Conservation (phyloP, 2,797 vertebrate genomes). For the Danio choprae region DNA sequence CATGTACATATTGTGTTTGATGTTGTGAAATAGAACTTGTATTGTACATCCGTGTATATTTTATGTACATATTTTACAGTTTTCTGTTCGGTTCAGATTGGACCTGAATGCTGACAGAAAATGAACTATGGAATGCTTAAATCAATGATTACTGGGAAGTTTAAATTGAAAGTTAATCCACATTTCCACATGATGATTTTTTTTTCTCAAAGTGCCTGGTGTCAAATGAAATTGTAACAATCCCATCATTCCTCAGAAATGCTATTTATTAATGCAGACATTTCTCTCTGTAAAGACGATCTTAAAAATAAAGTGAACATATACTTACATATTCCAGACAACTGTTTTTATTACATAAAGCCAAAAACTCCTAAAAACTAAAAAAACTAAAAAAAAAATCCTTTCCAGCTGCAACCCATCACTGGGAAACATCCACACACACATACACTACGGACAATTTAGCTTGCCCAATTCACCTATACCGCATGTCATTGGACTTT, state of each 20-base stretch:
- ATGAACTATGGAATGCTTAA: background rate
- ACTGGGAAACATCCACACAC: no score
- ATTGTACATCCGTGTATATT: background rate
- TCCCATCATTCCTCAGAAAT: background rate
- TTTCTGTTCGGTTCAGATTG: background rate
- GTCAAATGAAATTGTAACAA: background rate
- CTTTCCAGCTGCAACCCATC: no score
- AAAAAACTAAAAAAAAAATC: no score
- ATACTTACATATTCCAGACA: background rate
- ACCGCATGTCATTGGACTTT: no score
- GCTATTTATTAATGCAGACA: slow-evolving; percentile 4
- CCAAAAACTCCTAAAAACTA: no score
- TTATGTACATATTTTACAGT: background rate
- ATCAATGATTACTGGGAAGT: background rate
- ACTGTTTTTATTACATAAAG: slow-evolving; percentile 10
- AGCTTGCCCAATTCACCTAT: no score
- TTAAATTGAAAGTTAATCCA: background rate
- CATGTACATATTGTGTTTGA: slow-evolving; percentile 15
- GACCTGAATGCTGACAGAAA: background rate
- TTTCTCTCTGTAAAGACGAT: background rate
- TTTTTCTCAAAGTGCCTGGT: slow-evolving; percentile 19
- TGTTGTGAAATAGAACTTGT: slow-evolving; percentile 11
- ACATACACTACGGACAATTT: no score
- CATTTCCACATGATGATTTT: background rate
- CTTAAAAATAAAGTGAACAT: background rate